phyloP scores from a whole-genome alignment of 2,888 invertebrate species.

The Gasteruption jaculator region DNA sequence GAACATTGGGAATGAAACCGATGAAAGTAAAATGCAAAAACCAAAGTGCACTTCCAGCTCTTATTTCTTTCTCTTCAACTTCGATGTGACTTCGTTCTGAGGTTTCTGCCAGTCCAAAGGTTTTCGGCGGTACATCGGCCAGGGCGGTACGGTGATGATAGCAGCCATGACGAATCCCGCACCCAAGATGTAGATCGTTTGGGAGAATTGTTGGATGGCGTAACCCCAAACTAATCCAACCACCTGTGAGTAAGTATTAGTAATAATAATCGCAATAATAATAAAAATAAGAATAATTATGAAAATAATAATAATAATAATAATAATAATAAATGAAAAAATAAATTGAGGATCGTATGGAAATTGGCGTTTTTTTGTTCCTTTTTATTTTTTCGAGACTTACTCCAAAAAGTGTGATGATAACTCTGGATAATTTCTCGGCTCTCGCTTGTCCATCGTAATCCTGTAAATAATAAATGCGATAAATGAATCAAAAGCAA shows the following conservation, averaged over 20 bases:
- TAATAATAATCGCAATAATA: conserved; percentile 10
- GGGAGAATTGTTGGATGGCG: conserved; percentile 91
- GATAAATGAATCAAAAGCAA: neutral
- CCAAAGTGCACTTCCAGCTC: conserved; percentile 8
- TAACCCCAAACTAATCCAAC: conserved; percentile 92
- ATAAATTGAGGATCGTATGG: neutral
- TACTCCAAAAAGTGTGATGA: conserved; percentile 85
- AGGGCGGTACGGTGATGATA: conserved; percentile 89
- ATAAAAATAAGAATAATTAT: conserved; percentile 20
- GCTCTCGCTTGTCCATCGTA: conserved; percentile 88
- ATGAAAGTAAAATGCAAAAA: conserved; percentile 38
- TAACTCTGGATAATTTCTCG: conserved; percentile 83
- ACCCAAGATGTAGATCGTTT: conserved; percentile 87
- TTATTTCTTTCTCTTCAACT: conserved; percentile 55
- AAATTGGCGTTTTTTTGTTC: too few species aligned
- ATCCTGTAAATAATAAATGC: conserved; percentile 57
- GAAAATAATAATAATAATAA: neutral
- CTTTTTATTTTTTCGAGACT: conserved; percentile 39
- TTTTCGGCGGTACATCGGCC: conserved; percentile 89
- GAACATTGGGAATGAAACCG: conserved; percentile 30
- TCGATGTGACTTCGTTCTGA: conserved; percentile 50
- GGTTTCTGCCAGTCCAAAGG: conserved; percentile 88
- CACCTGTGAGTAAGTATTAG: conserved; percentile 54
- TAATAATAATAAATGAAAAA: neutral
- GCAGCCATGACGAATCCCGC: conserved; percentile 87